A percentile compares a stretch with the other conserved stretches of the same genome.
Conservation (phyloP, 2,113 vertebrate genomes). For the Manacus vitellinus region DNA sequence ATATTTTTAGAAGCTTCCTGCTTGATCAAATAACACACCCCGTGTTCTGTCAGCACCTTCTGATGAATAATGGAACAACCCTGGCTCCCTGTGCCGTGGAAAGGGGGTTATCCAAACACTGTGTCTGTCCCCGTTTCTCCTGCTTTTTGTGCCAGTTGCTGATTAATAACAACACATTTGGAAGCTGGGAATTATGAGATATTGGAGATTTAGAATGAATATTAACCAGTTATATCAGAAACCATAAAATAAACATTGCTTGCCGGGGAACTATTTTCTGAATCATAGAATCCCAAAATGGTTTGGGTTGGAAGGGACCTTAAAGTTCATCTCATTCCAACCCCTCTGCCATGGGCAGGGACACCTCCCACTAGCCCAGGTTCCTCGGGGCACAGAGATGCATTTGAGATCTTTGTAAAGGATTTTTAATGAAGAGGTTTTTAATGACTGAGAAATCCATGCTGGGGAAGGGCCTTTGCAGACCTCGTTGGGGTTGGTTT, state of each 20-base stretch:
- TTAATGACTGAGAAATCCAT: neutral
- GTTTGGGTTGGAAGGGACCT: neutral
- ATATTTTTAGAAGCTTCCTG: conserved; percentile 38
- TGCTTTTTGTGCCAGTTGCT: neutral
- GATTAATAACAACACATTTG: neutral
- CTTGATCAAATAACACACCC: neutral
- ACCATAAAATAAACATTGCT: neutral
- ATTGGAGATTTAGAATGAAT: neutral
- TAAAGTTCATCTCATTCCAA: neutral
- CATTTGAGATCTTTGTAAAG: neutral
- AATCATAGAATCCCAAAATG: neutral
- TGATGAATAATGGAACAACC: conserved; percentile 14
- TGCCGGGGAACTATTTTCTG: neutral
- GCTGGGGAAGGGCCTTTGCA: neutral
- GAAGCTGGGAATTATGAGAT: neutral
- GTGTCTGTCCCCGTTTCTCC: neutral
- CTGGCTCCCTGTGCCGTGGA: neutral
- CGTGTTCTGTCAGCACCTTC: neutral
- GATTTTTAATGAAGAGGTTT: neutral
- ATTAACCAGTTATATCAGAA: neutral
- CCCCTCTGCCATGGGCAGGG: neutral
- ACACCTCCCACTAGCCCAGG: neutral
- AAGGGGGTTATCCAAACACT: neutral
- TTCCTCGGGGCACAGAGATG: neutral
- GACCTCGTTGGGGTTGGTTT: accelerated